Evolutionary conservation across 2,888 invertebrate genomes (phyloP), one percentile per base, ranked within the genome.

Genomic region (Bombylius major): DNA sequence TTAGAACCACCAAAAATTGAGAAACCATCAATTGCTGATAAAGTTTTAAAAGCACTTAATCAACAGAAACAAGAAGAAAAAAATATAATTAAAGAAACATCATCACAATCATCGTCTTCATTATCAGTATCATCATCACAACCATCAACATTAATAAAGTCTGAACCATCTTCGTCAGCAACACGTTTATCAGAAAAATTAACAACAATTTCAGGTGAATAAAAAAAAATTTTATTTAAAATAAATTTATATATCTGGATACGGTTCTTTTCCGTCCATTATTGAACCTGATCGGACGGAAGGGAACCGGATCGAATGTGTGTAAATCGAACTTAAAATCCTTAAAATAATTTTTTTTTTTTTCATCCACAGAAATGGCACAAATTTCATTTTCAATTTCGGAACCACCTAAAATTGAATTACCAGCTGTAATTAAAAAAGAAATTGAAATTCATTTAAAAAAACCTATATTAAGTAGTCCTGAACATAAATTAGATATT

Each of bases 1-100:
- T 62, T 72, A 48, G 72, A 71, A 33, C 68, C 70, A 0, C 67
- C 69, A 1, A 72, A 72, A 56, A 66, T 69, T 36, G 72, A 72
- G 51, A 70, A 70, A 53, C 68, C 70, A n/a, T 82, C 82, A 59
- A 82, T 82, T 62, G 82, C 82, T 1, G 82, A 82, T 62, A 82
- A 81, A 65, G 76, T 82, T 5, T 71, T 82, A 1, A 79, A 81
- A 66, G 82, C 81, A 7, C 69, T 75, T 5, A 73, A 78, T 73
- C 69, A 81, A 75, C 70, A 81, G 75, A 69, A 81, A 76, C 62
- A 81, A 75, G 68, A 72, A 54, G 69, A 75, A 71, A 64, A 65
- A 14, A 23, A 23, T 23, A 23, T 23, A 23, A 56, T 67, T 7
- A 70, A 70, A 56, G 63, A 66, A 44, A 70, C 69, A 11, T 54